Conservation (phyloP, 1,140 invertebrate genomes). For the Zeugodacus cucurbitae region DNA sequence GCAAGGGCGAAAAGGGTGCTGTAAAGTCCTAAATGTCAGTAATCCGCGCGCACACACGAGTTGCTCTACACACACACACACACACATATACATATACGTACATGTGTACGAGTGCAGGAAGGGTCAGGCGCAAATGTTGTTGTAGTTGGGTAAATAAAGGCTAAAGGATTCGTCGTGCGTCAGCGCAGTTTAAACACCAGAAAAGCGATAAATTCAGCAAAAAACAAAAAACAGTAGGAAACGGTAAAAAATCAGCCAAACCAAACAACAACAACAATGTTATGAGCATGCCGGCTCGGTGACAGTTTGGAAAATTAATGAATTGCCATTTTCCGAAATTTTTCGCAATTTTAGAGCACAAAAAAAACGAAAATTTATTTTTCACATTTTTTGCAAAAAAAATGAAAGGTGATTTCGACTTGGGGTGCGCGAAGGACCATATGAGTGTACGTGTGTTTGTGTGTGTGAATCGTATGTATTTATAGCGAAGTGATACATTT, state of each 20-base stretch:
- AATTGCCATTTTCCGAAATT: slow-evolving; percentile 56
- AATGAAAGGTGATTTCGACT: not conserved
- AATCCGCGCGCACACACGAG: not conserved
- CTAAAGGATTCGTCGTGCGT: slow-evolving; percentile 52
- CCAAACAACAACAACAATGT: slow-evolving; percentile 40
- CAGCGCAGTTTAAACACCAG: not conserved
- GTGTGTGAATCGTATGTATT: not conserved
- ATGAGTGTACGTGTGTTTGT: not conserved
- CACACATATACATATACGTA: too few relatives aligned
- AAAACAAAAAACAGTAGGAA: not conserved
- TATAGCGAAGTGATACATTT: slow-evolving; percentile 25
- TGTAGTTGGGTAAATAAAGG: slow-evolving; percentile 62
- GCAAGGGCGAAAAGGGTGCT: not conserved
- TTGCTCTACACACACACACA: too few relatives aligned
- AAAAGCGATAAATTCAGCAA: not conserved
- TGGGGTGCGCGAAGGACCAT: not conserved
- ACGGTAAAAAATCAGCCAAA: not conserved
- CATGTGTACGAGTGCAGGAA: not conserved
- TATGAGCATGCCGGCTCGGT: not conserved
- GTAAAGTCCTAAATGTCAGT: slow-evolving; percentile 10
- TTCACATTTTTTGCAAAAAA: slow-evolving; percentile 43
- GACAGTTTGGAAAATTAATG: slow-evolving; percentile 59
- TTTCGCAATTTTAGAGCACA: slow-evolving; percentile 60
- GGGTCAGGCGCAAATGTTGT: not conserved
- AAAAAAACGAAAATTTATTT: slow-evolving; percentile 54